phyloP scores from a whole-genome alignment of 2,888 invertebrate genomes.

The Mechanitis mazaeus region DNA sequence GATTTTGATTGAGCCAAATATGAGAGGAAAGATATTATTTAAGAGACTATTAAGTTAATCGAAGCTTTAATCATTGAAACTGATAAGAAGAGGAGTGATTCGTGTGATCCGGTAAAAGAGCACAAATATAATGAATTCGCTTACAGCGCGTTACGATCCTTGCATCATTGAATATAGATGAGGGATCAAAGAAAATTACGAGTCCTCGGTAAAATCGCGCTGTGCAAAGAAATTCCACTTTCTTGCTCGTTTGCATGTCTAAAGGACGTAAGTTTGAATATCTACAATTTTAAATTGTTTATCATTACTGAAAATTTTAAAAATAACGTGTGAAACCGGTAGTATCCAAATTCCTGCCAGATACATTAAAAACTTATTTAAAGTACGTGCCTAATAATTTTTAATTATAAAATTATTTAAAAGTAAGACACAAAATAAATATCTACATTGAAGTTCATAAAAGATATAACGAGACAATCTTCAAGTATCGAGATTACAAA shows the following conservation, averaged over 20 bases:
- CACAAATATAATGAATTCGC: conserved; percentile 69
- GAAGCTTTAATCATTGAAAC: conserved; percentile 8
- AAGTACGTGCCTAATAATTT: neutral
- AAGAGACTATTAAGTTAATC: conserved; percentile 4
- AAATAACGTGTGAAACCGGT: no score
- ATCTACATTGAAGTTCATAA: neutral
- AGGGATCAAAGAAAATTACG: conserved; percentile 74
- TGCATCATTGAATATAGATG: conserved; percentile 74
- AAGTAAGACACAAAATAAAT: neutral
- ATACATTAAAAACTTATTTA: no score
- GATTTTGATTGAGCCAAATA: neutral
- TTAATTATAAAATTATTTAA: conserved; percentile 12
- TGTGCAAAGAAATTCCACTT: conserved; percentile 59
- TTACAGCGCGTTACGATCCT: conserved; percentile 66
- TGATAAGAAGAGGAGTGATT: conserved; percentile 11
- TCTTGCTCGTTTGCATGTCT: conserved; percentile 56
- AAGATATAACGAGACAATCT: conserved; percentile 25
- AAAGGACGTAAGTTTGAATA: conserved; percentile 35
- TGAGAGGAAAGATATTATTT: neutral
- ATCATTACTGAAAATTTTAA: no score
- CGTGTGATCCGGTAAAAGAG: conserved; percentile 40
- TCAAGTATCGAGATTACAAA: conserved; percentile 57
- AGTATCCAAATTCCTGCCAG: no score
- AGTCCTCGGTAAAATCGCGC: conserved; percentile 66
- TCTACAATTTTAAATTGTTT: conserved; percentile 16